A percentile compares a stretch with the other conserved stretches of the same genome.
Conservation (phyloP, 2,113 vertebrate genomes). For the Serilophus lunatus region DNA sequence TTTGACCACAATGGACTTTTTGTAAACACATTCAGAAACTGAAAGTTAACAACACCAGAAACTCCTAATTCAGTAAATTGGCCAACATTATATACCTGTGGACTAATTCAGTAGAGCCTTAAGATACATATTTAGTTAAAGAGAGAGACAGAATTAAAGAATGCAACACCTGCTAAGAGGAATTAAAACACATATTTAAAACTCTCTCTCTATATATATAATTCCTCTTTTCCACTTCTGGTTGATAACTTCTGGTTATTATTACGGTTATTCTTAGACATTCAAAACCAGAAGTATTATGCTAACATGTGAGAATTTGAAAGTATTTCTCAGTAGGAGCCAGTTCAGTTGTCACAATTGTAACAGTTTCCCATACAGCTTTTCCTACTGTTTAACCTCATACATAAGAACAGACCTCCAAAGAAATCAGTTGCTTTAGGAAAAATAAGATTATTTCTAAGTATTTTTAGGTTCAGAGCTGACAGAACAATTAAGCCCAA, state of each 20-base stretch:
- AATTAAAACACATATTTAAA: not conserved
- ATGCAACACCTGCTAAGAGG: too few relatives aligned
- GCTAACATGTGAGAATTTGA: not conserved
- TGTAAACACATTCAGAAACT: not conserved
- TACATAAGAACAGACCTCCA: not conserved
- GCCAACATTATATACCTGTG: fast-evolving
- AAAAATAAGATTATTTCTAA: not conserved
- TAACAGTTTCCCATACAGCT: not conserved
- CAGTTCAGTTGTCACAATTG: not conserved
- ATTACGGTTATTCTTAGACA: not conserved
- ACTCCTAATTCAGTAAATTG: not conserved
- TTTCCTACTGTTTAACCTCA: not conserved
- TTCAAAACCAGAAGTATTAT: not conserved
- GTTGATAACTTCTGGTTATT: not conserved
- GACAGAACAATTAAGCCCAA: not conserved
- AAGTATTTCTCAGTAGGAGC: not conserved
- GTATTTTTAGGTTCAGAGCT: not conserved
- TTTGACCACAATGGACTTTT: not conserved
- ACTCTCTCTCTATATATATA: not conserved
- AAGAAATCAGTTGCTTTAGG: not conserved
- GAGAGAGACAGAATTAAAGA: not conserved
- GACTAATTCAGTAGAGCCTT: not conserved
- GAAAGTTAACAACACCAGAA: not conserved
- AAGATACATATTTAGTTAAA: not conserved
- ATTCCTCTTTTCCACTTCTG: not conserved